Conservation (phyloP, 2,797 vertebrate genomes). For the Poecile montanus region DNA sequence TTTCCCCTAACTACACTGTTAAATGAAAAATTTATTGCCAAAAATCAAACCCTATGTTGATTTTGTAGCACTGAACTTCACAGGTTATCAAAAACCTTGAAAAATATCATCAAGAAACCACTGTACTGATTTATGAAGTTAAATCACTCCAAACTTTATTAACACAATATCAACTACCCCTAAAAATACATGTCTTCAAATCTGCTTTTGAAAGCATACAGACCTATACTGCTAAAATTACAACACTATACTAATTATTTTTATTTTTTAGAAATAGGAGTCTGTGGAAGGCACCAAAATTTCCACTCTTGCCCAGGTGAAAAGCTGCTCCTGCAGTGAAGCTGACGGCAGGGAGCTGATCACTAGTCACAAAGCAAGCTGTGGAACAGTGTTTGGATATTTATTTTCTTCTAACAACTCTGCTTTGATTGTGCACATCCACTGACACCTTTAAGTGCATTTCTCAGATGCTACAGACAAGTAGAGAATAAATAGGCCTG, state of each 20-base stretch:
- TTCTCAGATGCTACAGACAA: not conserved
- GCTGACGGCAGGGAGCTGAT: not conserved
- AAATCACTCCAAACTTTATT: not conserved
- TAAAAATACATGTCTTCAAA: not conserved
- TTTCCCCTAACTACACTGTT: not conserved
- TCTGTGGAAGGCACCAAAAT: not conserved
- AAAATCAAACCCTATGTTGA: not conserved
- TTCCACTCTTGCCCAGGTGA: not conserved
- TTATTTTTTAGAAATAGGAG: not conserved
- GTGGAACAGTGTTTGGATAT: not conserved
- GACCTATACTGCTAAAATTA: rapidly evolving
- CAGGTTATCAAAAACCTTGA: not conserved
- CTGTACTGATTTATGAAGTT: not conserved
- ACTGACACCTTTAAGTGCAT: not conserved
- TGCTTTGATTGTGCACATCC: not conserved
- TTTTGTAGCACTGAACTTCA: not conserved
- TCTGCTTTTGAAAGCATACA: not conserved
- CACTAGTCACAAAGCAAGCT: not conserved
- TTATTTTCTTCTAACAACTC: not conserved
- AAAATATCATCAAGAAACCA: not conserved
- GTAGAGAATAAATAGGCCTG: not conserved
- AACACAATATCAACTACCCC: not conserved
- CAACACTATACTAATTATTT: no score
- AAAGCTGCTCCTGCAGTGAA: not conserved
- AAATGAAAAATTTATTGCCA: not conserved